Base-by-base conservation (phyloP, 2,888 invertebrate species). In the Aphodius sticticus region DNA sequence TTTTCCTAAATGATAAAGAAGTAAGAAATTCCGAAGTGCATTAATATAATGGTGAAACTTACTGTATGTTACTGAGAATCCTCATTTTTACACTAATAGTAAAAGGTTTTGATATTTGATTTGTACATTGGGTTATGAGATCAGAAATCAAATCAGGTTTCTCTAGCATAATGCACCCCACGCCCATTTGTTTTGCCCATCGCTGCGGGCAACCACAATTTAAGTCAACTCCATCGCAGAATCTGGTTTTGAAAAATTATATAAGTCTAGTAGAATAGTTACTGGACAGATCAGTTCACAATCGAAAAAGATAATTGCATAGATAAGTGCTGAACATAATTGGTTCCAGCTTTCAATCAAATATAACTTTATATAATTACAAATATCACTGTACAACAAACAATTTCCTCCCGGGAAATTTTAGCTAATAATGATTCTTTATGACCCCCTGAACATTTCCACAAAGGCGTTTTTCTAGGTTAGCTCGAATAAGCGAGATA, bases 151-250 rank as follows among this genome's bases (percentile, higher is more conserved):
- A 85, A 86, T 99, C 95, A 6, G 99, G 98, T 83, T 95, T 93
- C 9, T 93, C 93, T 16, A 99, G 89, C 83, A 99, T 89, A 80
- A 94, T 93, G 86, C 96, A 96, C 0, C 99, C 99, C 87, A 96
- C 95, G 4, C 97, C 97, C 87, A 96, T 96, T 83, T 95, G 93
- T 89, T 96, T 94, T 0, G 98, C 98, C 98, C 98, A 99, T 83
- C 94, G 91, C 89, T 99, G 99, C 0, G 99, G 99, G 85, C 99
- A 99, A 0, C 99, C 99, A 91, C 99, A 99, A 88, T 99, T 99
- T 69, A 99, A 90, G 90, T 99, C 99, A 2, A 98, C 95, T 6
- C 99, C 99, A 91, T 96, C 95, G 78, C 95, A 93, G 90, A 94
- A 96, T 14, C 94, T 94, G 84, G 71, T 6, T 26, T 71, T n/a